Conservation (phyloP, 2,113 vertebrate genomes). For the Myxocyprinus asiaticus region DNA sequence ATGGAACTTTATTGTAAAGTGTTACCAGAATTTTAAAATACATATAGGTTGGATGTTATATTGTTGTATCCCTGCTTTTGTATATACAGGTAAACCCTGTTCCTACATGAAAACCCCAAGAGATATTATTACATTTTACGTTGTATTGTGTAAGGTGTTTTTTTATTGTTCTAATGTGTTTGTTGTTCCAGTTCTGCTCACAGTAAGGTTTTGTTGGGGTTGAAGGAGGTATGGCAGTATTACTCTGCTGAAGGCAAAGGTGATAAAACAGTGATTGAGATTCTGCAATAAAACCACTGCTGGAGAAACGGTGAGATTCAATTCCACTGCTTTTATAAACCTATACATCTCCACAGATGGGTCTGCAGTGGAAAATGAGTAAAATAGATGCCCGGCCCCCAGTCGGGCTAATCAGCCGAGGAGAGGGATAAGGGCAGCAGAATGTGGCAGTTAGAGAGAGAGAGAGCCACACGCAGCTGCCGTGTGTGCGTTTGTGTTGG, state of each 20-base stretch:
- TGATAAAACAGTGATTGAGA: conserved; percentile 54
- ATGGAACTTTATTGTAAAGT: too few relatives aligned
- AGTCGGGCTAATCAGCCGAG: too few relatives aligned
- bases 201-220: neutral
- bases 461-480: too few relatives aligned
- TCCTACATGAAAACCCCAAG: neutral
- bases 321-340: conserved; percentile 46
- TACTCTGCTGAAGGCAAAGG: conserved; percentile 47
- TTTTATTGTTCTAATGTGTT: conserved; percentile 16
- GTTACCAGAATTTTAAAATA: too few relatives aligned
- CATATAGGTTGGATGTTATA: neutral
- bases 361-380: conserved; percentile 2
- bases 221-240: neutral
- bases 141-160: neutral
- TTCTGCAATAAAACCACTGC: conserved; percentile 50
- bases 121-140: neutral
- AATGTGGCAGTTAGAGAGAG: too few relatives aligned
- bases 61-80: neutral
- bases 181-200: conserved; percentile 17
- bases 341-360: conserved; percentile 45
- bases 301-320: conserved; percentile 41
- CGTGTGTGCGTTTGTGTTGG: too few relatives aligned
- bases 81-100: neutral
- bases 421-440: too few relatives aligned
- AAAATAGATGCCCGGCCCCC: neutral